Conservation (phyloP, 2,113 vertebrate species). For the Climacteris rufus region DNA sequence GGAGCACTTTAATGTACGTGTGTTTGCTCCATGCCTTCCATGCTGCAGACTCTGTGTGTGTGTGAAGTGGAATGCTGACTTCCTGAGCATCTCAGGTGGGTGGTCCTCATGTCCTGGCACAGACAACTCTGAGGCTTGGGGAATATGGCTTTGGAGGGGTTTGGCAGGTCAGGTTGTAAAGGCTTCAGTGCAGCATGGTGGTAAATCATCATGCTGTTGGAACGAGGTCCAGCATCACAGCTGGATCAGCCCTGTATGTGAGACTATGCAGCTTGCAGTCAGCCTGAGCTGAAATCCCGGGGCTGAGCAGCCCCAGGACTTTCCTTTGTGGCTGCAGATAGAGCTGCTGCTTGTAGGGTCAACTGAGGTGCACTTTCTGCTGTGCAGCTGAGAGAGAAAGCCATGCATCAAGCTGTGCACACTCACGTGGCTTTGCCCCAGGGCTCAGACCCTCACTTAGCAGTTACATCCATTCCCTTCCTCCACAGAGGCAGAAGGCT, state of each 20-base stretch:
- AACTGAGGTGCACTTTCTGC: neutral
- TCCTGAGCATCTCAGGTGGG: fast-evolving
- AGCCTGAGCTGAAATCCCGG: neutral
- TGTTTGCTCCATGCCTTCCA: fast-evolving
- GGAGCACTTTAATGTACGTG: fast-evolving
- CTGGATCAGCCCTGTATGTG: neutral
- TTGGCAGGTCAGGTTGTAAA: neutral
- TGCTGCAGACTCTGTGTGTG: fast-evolving
- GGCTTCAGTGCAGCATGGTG: fast-evolving
- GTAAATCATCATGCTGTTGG: neutral
- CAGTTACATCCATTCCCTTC: neutral
- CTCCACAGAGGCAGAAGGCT: neutral
- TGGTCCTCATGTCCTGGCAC: neutral
- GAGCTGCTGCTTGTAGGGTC: neutral
- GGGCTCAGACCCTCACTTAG: neutral
- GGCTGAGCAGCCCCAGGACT: neutral
- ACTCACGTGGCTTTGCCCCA: neutral
- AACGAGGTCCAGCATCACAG: neutral
- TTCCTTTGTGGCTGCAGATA: neutral
- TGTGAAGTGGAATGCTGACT: neutral
- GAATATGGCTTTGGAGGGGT: neutral
- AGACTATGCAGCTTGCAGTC: neutral
- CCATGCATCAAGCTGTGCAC: fast-evolving
- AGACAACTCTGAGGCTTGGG: fast-evolving
- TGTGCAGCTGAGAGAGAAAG: neutral